Base-by-base conservation (phyloP, 2,113 vertebrate genomes). In the Indicator maculatus region DNA sequence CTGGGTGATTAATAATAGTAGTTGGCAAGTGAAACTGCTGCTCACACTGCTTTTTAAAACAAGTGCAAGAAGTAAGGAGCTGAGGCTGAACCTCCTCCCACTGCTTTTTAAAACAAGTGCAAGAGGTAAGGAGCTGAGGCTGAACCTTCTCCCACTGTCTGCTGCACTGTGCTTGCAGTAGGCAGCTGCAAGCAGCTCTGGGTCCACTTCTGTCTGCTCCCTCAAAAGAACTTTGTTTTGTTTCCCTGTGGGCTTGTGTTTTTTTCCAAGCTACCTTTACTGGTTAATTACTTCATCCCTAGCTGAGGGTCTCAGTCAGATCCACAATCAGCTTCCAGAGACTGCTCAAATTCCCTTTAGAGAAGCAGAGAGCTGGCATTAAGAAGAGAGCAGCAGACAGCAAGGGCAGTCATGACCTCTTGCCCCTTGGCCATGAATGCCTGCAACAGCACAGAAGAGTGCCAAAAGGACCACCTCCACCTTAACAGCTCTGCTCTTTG, bases 151-250 rank as follows among this genome's bases (percentile, higher is more conserved):
- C 38, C 36, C 55, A 55, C 21, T 0, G 0, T 9, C 4, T 19
- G 20, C 53, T 47, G 58, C 17, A 27, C 44, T 0, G 0, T 9
- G 5, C 19, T 44, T 55, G 23, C 36, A 8, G 10, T 38, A 39
- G n/a, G 33, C 71, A 84, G 31, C 58, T 12, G 1, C 55, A 47
- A 5, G 5, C 50, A 72, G 1, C 31, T 73, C 71, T 36, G 80
- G 21, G 69, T 61, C 39, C n/a, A 47, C 21, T 33, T 19, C 70
- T 79, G 52, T 18, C 80, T 58, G 39, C 26, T 81, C 52, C 45
- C 44, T 86, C 69, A 30, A 17, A 5, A 80, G 45, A 23, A 7
- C 58, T 88, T 16, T 55, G 20, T 18, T 83, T 56, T 38, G 11
- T 33, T 60, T 59, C 52, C 77, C 33, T 45, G 0, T 11, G 31